phyloP scores from a whole-genome alignment of 1,140 invertebrate species.

The Heliconius melpomene region DNA sequence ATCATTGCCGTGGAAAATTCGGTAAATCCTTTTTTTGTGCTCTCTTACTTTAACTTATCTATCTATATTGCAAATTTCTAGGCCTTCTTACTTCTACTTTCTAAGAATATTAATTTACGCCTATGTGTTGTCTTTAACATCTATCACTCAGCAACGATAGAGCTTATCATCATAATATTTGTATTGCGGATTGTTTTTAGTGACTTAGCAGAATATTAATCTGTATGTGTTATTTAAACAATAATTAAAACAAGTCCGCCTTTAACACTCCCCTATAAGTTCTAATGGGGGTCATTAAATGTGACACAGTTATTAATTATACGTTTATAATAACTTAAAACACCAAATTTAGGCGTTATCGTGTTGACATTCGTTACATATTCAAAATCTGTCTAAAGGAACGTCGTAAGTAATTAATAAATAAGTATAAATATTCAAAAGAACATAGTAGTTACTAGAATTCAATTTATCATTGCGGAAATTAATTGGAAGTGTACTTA shows the following conservation, averaged over 20 bases:
- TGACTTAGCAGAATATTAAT: neutral
- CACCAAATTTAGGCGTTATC: neutral
- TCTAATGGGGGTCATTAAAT: neutral
- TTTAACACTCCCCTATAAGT: neutral
- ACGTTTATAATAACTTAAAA: neutral
- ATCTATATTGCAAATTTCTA: too few relatives aligned
- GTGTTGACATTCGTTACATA: slow-evolving; percentile 12
- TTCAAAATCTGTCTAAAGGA: neutral
- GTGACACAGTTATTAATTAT: neutral
- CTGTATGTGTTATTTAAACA: neutral
- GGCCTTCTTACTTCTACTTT: too few relatives aligned
- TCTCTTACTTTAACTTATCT: too few relatives aligned
- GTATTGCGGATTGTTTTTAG: neutral
- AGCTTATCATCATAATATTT: neutral
- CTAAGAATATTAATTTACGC: too few relatives aligned
- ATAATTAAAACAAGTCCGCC: neutral
- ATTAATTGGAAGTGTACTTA: neutral
- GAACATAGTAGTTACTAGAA: neutral
- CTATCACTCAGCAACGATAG: too few relatives aligned
- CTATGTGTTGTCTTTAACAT: too few relatives aligned
- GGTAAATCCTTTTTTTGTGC: too few relatives aligned
- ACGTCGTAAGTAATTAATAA: neutral
- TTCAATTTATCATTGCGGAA: neutral
- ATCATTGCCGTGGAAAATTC: too few relatives aligned
- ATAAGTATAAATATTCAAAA: neutral